These are phyloP conservation scores for Osmerus eperlanus DNA, from an alignment of 2,113 vertebrate species.

Conservation along the genomic window DNA sequence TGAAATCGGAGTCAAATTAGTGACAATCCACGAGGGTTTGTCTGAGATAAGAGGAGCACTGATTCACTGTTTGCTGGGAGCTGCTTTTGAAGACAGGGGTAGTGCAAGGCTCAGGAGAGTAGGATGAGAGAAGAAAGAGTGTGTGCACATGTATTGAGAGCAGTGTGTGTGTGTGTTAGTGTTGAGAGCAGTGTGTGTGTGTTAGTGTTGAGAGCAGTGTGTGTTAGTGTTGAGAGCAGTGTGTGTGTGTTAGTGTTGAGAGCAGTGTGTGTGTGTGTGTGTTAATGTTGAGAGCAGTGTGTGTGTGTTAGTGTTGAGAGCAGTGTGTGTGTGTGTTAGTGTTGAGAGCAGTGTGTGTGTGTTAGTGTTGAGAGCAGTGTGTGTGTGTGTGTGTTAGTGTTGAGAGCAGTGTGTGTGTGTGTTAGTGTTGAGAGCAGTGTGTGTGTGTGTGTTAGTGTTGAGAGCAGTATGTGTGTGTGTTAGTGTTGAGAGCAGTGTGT, in stretches of 20 bases:
- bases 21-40: background rate
- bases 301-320: no score
- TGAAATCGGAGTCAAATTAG: background rate
- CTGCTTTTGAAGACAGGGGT: background rate
- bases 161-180: background rate
- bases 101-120: background rate
- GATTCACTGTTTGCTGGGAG: background rate
- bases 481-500: no score
- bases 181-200: no score
- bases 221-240: background rate
- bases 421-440: background rate
- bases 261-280: no score
- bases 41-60: background rate
- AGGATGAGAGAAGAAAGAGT: background rate
- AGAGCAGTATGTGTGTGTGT: no score
- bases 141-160: no score
- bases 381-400: background rate
- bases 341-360: no score
- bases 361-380: no score
- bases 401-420: background rate
- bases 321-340: no score
- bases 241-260: background rate
- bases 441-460: background rate
- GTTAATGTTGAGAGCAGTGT: no score
- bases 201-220: no score